A percentile compares a stretch with the other conserved stretches of the same genome.
Evolutionary conservation across 2,797 vertebrate genomes (phyloP).

Genomic region (Oreonectes daqikongensis): DNA sequence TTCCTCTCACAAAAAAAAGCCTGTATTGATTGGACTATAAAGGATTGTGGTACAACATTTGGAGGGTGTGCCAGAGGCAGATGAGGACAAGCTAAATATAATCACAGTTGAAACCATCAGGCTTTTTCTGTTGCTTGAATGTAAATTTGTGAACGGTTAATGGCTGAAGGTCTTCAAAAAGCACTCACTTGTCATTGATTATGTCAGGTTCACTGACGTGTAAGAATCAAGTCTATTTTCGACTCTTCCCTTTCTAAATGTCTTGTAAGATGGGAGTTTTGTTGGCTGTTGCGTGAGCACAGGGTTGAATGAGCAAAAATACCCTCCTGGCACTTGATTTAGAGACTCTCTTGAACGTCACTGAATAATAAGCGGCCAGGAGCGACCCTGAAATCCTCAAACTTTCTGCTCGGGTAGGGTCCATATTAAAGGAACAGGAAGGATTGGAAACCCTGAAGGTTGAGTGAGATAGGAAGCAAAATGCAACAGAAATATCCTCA

Average conservation of each 20-base stretch:
- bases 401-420: not conserved
- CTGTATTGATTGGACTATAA: slow-evolving; percentile 49
- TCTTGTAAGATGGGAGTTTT: slow-evolving; percentile 2
- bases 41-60: slow-evolving; percentile 42
- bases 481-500: too few species aligned
- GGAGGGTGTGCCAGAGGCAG: slow-evolving; percentile 37
- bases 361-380: slow-evolving; percentile 41
- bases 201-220: slow-evolving; percentile 20
- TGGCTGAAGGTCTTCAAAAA: slow-evolving; percentile 5
- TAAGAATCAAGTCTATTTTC: slow-evolving; percentile 16
- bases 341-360: slow-evolving; percentile 18
- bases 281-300: slow-evolving; percentile 3
- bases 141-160: slow-evolving; percentile 32
- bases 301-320: slow-evolving; percentile 42
- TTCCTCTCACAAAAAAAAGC: slow-evolving; percentile 38
- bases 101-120: slow-evolving; percentile 38
- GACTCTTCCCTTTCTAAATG: slow-evolving; percentile 5
- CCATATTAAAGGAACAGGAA: slow-evolving; percentile 31
- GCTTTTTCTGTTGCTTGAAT: slow-evolving; percentile 30
- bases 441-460: slow-evolving; percentile 7
- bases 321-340: slow-evolving; percentile 16
- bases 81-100: slow-evolving; percentile 52
- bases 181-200: slow-evolving; percentile 30
- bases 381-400: slow-evolving; percentile 13
- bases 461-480: slow-evolving; percentile 5